Percentiles rank a stretch among this genome's conserved stretches.
Conservation (phyloP, 2,797 vertebrate genomes). For the Delichon dasypus region DNA sequence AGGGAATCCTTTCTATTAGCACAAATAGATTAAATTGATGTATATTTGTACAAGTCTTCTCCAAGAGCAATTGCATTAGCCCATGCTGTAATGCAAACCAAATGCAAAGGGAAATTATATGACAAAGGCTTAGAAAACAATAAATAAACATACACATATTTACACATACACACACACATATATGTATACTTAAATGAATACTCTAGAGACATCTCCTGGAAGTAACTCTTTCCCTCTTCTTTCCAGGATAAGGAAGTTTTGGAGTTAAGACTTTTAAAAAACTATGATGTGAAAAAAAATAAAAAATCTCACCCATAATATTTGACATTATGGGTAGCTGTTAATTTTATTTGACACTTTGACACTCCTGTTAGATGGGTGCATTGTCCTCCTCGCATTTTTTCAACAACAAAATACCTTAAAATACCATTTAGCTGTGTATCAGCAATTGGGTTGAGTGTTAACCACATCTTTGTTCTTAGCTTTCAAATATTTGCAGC, state of each 20-base stretch:
- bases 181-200: not conserved
- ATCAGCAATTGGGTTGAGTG: not conserved
- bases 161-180: not conserved
- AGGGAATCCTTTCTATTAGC: not conserved
- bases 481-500: slow-evolving; percentile 45
- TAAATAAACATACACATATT: not conserved
- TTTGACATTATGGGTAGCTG: not conserved
- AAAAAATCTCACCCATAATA: not conserved
- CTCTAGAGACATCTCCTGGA: not conserved
- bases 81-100: not conserved
- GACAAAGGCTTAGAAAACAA: not conserved
- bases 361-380: not conserved
- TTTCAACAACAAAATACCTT: slow-evolving; percentile 6
- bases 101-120: not conserved
- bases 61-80: not conserved
- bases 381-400: not conserved
- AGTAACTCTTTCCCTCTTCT: not conserved
- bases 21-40: not conserved
- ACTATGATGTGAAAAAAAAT: not conserved
- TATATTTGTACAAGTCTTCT: not conserved
- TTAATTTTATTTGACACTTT: not conserved
- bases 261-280: not conserved
- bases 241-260: not conserved
- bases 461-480: slow-evolving; percentile 3
- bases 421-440: slow-evolving; percentile 16